A percentile compares a stretch with the other conserved stretches of the same genome.
Evolutionary conservation across 2,797 vertebrate genomes (phyloP).

Genomic region (Eleutherodactylus coqui): DNA sequence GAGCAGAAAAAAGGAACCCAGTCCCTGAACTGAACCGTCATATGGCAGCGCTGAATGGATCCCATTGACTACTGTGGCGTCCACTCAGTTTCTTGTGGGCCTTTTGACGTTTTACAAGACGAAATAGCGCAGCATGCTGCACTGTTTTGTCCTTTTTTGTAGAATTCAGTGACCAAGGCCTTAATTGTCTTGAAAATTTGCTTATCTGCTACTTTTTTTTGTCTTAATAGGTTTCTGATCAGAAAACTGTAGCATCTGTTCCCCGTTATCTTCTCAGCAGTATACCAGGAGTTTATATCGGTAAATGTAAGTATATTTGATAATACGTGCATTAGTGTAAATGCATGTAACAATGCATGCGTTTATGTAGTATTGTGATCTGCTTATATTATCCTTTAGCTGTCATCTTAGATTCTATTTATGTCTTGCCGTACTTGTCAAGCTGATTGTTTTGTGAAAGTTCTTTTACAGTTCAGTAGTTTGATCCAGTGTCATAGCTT

Average conservation of each 20-base stretch:
- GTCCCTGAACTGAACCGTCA: no score
- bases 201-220: background rate
- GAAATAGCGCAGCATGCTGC: no score
- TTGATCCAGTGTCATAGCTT: background rate
- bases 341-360: background rate
- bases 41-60: no score
- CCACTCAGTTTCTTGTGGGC: no score
- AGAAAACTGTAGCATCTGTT: conserved; percentile 65
- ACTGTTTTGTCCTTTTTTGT: no score
- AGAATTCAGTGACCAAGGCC: no score
- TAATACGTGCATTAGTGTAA: background rate
- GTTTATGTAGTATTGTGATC: background rate
- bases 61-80: no score
- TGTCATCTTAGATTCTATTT: background rate
- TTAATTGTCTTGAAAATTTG: background rate
- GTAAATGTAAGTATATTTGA: conserved; percentile 83
- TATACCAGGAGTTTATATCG: conserved; percentile 83
- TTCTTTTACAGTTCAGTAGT: background rate
- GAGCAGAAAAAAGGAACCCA: no score
- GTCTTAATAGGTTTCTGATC: conserved; percentile 74
- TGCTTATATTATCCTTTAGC: background rate
- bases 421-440: background rate
- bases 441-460: background rate
- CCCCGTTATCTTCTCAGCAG: conserved; percentile 70
- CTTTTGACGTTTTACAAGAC: no score